These are phyloP conservation scores for Gyrodactylus bullatarudis DNA, from an alignment of 1,140 invertebrate genomes.

Conservation along the genomic window DNA sequence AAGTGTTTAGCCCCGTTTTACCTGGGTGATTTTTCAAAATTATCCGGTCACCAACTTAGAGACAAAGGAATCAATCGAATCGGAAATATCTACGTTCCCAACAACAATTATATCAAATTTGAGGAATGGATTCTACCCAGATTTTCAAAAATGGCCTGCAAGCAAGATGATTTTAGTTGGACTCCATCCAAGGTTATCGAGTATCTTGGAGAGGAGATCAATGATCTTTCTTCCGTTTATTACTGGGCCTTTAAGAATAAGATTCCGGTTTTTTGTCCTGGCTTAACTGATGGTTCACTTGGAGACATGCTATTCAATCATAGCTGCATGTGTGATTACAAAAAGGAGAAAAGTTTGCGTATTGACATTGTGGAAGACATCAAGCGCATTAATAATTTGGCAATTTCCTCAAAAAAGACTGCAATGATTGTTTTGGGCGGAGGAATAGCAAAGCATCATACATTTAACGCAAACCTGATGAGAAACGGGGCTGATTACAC, in stretches of 20 bases:
- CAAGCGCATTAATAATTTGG: conserved; percentile 52
- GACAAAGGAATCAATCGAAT: conserved; percentile 72
- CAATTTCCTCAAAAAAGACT: conserved; percentile 56
- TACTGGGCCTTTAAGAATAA: conserved; percentile 91
- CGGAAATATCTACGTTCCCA: conserved; percentile 72
- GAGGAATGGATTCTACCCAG: conserved; percentile 89
- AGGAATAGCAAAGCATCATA: conserved; percentile 90
- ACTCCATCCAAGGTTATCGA: conserved; percentile 59
- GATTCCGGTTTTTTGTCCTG: conserved; percentile 89
- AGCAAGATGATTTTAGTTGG: conserved; percentile 49
- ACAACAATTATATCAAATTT: conserved; percentile 89
- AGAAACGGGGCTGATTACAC: conserved; percentile 74
- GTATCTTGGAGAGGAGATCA: conserved; percentile 51
- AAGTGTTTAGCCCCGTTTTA: conserved; percentile 82
- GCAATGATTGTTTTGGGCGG: conserved; percentile 93
- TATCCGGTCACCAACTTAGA: conserved; percentile 34
- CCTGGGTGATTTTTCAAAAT: conserved; percentile 43
- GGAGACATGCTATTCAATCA: conserved; percentile 57
- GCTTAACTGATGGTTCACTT: conserved; percentile 78
- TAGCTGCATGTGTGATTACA: conserved; percentile 55
- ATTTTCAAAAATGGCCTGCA: conserved; percentile 52
- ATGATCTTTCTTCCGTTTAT: conserved; percentile 58
- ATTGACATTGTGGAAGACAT: conserved; percentile 66
- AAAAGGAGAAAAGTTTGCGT: conserved; percentile 28
- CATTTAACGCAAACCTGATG: conserved; percentile 31